Evolutionary conservation across 2,888 invertebrate genomes (phyloP), one percentile per base, ranked within the genome.

Genomic region (Abrostola triplasia): DNA sequence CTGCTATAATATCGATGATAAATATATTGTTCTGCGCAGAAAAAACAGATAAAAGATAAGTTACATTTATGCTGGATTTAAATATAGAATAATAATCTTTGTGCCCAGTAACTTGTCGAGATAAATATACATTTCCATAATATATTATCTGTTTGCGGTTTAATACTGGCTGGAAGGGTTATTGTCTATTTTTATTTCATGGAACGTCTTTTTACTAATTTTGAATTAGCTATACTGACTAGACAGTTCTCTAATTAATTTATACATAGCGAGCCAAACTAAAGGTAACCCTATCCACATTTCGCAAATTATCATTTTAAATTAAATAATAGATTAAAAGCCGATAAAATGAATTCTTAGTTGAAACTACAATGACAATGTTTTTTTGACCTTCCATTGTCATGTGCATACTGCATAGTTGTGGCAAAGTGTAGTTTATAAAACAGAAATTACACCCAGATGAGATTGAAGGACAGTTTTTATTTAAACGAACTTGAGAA

Each of bases 141-240:
- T 76, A 67, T 73, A 66, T 81, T 80, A 83, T 83, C 81, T 73
- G 71, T 72, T 63, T 81, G 70, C 78, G 81, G 67, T 56, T 70
- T 66, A 63, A 50, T 35, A 58, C 59, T 9, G 5, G 36, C 10
- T 59, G 56, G 57, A 41, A 42, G 36, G 50, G 36, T 51, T 59
- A 48, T 52, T 55, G 52, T 56, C 52, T 53, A 40, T 12, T 58
- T 38, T 24, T 24, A 24, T 24, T 24, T 24, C 4, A 4, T 24
- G 24, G 24, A 24, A 24, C 24, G 24, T 24, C 24, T 24, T 24
- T 24, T 24, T 24, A 2, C 24, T 24, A 24, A 24, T 24, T 24
- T 24, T 2, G 4, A 24, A 24, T 24, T 24, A 24, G 1, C 24
- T 24, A 24, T 24, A 24, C 4, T 4, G 24, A 24, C n/a, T n/a